phyloP scores from a whole-genome alignment of 2,888 invertebrate species.

The Drosophila demipolita region DNA sequence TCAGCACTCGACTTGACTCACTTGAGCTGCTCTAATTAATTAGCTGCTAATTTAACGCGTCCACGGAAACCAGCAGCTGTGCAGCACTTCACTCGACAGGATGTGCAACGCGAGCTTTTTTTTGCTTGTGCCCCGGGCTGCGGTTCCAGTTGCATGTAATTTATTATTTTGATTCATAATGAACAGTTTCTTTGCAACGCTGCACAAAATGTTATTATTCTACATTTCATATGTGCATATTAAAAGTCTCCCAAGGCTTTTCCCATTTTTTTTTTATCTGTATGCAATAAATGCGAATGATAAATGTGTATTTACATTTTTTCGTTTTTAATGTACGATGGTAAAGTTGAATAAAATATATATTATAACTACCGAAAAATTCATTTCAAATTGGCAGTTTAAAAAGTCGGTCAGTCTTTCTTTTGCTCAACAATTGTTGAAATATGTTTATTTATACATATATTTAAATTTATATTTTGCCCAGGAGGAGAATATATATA shows the following conservation, averaged over 20 bases:
- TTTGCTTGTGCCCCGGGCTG: neutral
- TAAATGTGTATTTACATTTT: neutral
- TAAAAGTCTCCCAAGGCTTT: neutral
- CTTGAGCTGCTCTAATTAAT: conserved; percentile 65
- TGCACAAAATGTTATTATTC: neutral
- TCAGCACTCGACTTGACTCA: conserved; percentile 38
- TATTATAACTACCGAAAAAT: neutral
- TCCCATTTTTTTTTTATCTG: neutral
- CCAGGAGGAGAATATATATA: neutral
- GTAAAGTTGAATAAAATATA: neutral
- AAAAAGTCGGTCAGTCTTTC: neutral
- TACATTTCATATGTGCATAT: conserved; percentile 6
- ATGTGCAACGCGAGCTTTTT: conserved; percentile 35
- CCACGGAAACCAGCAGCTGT: conserved; percentile 43
- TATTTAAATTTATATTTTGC: neutral
- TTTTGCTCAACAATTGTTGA: neutral
- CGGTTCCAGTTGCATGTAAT: conserved; percentile 23
- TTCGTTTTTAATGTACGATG: neutral
- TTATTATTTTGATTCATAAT: conserved; percentile 31
- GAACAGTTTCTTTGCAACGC: conserved; percentile 2
- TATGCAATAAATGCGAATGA: conserved; percentile 1
- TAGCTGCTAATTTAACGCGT: conserved; percentile 78
- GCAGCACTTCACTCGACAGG: conserved; percentile 47
- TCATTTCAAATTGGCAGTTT: neutral
- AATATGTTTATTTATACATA: conserved; percentile 1